Evolutionary conservation across 2,113 vertebrate species (phyloP), one percentile per base, ranked within the genome.

Genomic region (Cheilinus undulatus): DNA sequence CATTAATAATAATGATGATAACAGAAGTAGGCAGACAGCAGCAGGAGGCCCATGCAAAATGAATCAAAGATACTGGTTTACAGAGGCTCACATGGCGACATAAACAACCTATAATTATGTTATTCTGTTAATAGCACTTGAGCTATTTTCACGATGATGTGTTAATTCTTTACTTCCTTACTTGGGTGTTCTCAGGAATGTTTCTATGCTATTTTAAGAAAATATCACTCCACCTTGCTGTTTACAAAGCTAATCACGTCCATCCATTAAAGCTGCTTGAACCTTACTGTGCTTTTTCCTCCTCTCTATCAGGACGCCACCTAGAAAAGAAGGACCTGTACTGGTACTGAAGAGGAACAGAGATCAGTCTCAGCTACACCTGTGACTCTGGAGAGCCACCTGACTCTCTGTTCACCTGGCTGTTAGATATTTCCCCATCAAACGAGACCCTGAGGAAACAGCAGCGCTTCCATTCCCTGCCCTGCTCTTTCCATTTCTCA

Each of bases 301-400:
- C 19, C 22, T 46, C 14, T 79, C 26, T 71, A 66, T 76, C 72
- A 88, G 89, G 87, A 6, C 82, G 73, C 3, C 68, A 20, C 78
- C 50, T 86, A 63, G 90, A 93, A 54, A 94, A 92, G 79, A 93
- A 92, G 74, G 89, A 93, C 58, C 71, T 92, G 57, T 92, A 93
- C 81, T 94, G 93, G 93, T 93, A 93, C 38, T 94, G 86, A 88
- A 23, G 45, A 24, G 49, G 54, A 42, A 46, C 22, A 28, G 23
- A 48, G 32, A 11, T 15, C 22, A 2, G 24, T 34, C 46, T 34
- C 26, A 19, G 8, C 27, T 5, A n/a, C 17, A 45, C 19, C 4
- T 46, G 43, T 17, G 36, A 48, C 23, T 45, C 12, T 61, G 22
- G 13, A 20, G 53, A 57, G 22, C 53, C 22, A 5, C 38, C 0